phyloP scores from a whole-genome alignment of 2,888 invertebrate genomes.

The Trilocha varians region DNA sequence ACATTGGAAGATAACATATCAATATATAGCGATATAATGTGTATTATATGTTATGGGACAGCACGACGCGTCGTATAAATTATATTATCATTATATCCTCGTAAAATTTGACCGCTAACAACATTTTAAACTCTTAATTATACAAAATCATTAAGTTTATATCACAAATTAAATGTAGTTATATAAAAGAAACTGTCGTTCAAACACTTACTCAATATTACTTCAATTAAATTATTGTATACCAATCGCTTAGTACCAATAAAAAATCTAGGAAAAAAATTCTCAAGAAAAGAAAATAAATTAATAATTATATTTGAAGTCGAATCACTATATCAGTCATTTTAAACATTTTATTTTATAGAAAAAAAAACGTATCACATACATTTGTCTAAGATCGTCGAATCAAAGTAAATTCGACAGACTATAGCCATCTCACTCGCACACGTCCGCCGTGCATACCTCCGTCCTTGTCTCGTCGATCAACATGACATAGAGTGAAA shows the following conservation, averaged over 20 bases:
- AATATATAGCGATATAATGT: too few species aligned
- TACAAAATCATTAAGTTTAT: slow-evolving; percentile 62
- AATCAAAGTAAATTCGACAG: slow-evolving; percentile 7
- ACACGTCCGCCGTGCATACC: not conserved
- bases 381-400: slow-evolving; percentile 24
- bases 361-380: slow-evolving; percentile 30
- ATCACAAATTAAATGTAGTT: slow-evolving; percentile 66
- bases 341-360: not conserved
- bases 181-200: not conserved
- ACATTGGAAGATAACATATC: not conserved
- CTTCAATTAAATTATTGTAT: not conserved
- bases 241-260: not conserved
- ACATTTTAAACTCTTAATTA: slow-evolving; percentile 64
- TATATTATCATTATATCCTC: slow-evolving; percentile 53
- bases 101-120: slow-evolving; percentile 59
- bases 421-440: slow-evolving; percentile 4
- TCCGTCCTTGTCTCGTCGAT: slow-evolving; percentile 2
- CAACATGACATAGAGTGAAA: slow-evolving; percentile 40
- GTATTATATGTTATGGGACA: too few species aligned
- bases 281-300: not conserved
- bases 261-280: not conserved
- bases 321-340: not conserved
- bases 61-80: not conserved
- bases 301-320: not conserved
- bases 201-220: not conserved